Evolutionary conservation across 2,797 vertebrate species (phyloP), one percentile per base, ranked within the genome.

Genomic region (Muscicapa striata): DNA sequence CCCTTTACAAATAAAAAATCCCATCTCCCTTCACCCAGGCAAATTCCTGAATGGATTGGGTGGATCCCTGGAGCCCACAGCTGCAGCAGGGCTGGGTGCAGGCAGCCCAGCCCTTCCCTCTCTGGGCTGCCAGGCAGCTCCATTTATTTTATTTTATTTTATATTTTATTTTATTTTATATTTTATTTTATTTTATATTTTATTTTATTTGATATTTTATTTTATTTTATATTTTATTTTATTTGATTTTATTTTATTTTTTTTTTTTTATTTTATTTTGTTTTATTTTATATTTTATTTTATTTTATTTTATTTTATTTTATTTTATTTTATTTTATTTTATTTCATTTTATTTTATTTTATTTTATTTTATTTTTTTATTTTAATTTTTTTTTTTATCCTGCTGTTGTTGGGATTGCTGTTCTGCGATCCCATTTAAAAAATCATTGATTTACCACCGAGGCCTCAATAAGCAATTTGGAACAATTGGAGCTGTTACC

Each of bases 361-460:
- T 34, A 34, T 34, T 34, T 34, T 34, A 34, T 8, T 34, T 34
- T 34, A 34, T 34, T 34, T 34, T 34, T 34, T 34, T 34, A 34
- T 34, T 34, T 34, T 34, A 34, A 13, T 63, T 8, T 34, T 34
- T 34, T 7, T 34, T 34, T 34, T 34, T 7, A 24, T 55, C 76
- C 79, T 0, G 0, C 84, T 67, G 75, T 30, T 66, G 70, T 43
- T 45, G 75, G 94, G 52, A 82, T 94, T 83, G 77, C 93, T 66
- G 23, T n/a, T 83, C 66, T 40, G 58, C 46, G 51, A 92, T 87
- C 73, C 92, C 91, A 84, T 95, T 94, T 89, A 34, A 34, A 34
- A 87, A 95, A 55, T 9, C 96, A 93, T 83, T 66, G 96, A 97
- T 96, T 97, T 92, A 70, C 81, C 90, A 21, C 81, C 4, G 19